A percentile compares a stretch with the other conserved stretches of the same genome.
Evolutionary conservation across 2,113 vertebrate genomes (phyloP).

Genomic region (Coptodon rendalli): DNA sequence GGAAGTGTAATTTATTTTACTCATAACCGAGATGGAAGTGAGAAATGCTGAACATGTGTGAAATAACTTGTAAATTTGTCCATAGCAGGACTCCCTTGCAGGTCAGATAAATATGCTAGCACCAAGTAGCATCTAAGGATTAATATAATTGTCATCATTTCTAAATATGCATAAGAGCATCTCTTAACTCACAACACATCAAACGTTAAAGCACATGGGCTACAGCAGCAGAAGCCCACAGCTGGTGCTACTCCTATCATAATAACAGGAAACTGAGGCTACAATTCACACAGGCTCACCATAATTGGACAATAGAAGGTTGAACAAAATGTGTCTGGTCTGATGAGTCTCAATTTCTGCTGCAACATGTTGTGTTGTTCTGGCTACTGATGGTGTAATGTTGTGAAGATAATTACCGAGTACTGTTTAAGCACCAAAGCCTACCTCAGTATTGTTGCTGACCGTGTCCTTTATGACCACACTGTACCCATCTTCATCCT

Average conservation of each 20-base stretch:
- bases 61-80: too few relatives aligned
- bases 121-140: too few relatives aligned
- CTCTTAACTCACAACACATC: accelerated
- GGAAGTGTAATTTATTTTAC: too few relatives aligned
- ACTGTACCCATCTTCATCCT: not conserved
- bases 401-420: accelerated
- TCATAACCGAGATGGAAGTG: too few relatives aligned
- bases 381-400: accelerated
- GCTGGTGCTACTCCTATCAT: not conserved
- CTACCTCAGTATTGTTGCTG: not conserved
- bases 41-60: too few relatives aligned
- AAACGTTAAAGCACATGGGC: accelerated
- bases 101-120: too few relatives aligned
- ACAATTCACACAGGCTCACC: not conserved
- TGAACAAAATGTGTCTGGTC: accelerated
- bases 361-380: accelerated
- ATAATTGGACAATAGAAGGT: accelerated
- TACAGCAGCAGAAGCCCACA: not conserved
- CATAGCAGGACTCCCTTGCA: too few relatives aligned
- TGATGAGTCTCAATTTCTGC: not conserved
- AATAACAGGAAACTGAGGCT: accelerated
- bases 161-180: too few relatives aligned
- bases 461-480: accelerated
- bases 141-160: too few relatives aligned
- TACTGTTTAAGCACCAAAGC: not conserved